phyloP scores from a whole-genome alignment of 1,140 invertebrate genomes.

The Drosophila melanogaster region Release_6_plus_ISO1_MT NT_037436.4:17166001-17166500 shows the following conservation, averaged over 20 bases:
- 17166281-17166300: slow-evolving; percentile 55
- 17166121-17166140: slow-evolving; percentile 72
- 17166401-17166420: neutral
- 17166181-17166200: slow-evolving; percentile 65
- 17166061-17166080: slow-evolving; percentile 16
- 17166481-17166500: too few species aligned
- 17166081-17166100: slow-evolving; percentile 60
- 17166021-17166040: slow-evolving; percentile 50
- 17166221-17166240: slow-evolving; percentile 56
- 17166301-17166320: slow-evolving; percentile 35
- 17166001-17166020: slow-evolving; percentile 33
- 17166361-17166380: slow-evolving; percentile 20
- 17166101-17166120: slow-evolving; percentile 77
- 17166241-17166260: slow-evolving; percentile 14
- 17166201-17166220: slow-evolving; percentile 70
- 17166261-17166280: slow-evolving; percentile 39
- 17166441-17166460: too few species aligned
- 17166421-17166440: too few species aligned
- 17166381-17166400: slow-evolving; percentile 35
- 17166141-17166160: slow-evolving; percentile 62
- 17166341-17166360: slow-evolving; percentile 17
- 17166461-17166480: too few species aligned
- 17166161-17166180: slow-evolving; percentile 4
- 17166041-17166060: slow-evolving; percentile 64
- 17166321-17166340: slow-evolving; percentile 29